Conservation (phyloP, 2,113 vertebrate genomes). For the Spermophilus dauricus region DNA sequence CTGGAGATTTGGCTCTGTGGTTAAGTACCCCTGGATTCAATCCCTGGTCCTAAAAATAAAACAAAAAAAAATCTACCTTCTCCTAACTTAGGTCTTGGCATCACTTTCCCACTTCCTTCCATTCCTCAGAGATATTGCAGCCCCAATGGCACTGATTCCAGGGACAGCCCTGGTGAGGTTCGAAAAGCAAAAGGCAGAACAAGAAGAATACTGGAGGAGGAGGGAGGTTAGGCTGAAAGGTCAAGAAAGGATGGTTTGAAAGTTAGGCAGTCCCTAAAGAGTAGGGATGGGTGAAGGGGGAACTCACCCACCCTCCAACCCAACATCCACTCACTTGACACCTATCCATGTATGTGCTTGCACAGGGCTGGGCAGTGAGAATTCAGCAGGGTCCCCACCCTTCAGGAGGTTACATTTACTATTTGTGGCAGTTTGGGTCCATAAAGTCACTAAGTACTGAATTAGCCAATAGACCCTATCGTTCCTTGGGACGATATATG, state of each 20-base stretch:
- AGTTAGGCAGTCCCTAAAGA: not conserved
- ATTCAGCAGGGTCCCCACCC: not conserved
- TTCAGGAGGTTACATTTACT: not conserved
- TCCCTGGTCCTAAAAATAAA: too few species aligned
- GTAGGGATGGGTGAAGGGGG: not conserved
- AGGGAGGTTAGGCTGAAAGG: not conserved
- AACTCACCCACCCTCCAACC: too few species aligned
- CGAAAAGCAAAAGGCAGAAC: not conserved
- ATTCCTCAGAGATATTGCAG: too few species aligned
- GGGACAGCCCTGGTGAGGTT: not conserved
- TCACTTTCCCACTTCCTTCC: too few species aligned
- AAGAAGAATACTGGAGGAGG: too few species aligned
- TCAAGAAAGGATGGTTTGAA: not conserved
- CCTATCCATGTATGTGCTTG: not conserved
- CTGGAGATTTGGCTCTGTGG: too few species aligned
- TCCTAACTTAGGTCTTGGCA: not conserved
- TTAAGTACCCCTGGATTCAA: too few species aligned
- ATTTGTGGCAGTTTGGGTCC: not conserved
- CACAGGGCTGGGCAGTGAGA: not conserved
- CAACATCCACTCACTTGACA: not conserved
- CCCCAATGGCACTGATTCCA: not conserved
- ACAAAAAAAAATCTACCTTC: not conserved
- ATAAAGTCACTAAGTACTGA: not conserved
- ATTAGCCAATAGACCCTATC: not conserved
- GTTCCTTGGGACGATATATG: not conserved